Percentiles rank a stretch among this genome's conserved stretches.
These are phyloP conservation scores for Archaeoteleia sp. DNA, from an alignment of 2,888 invertebrate genomes.

Conservation along the genomic window DNA sequence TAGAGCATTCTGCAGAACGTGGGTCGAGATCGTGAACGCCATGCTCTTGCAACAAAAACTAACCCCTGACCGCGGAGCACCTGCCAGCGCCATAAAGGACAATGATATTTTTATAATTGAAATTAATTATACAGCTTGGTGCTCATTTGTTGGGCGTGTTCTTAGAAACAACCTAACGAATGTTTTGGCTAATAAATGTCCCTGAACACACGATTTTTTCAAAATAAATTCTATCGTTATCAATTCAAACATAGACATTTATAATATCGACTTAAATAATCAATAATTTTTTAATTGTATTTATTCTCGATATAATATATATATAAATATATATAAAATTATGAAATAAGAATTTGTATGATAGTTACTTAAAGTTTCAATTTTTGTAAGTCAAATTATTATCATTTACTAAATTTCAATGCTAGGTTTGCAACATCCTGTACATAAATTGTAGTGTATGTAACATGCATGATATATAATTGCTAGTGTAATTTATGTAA, in stretches of 20 bases:
- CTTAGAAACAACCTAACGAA: constrained; percentile 38
- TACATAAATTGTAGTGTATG: too few relatives aligned
- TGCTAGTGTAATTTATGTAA: too few relatives aligned
- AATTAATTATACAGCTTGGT: constrained; percentile 69
- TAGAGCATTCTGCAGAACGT: constrained; percentile 43
- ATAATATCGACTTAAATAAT: constrained; percentile 12
- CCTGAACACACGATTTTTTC: background rate
- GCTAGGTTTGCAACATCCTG: too few relatives aligned
- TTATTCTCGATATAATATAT: too few relatives aligned
- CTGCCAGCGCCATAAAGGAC: constrained; percentile 71
- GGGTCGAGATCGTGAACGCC: constrained; percentile 52
- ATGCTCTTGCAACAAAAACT: constrained; percentile 60
- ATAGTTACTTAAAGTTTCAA: too few relatives aligned
- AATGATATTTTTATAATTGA: constrained; percentile 75
- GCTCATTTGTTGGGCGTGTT: constrained; percentile 54
- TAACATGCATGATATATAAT: too few relatives aligned
- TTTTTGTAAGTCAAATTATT: too few relatives aligned
- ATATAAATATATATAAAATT: too few relatives aligned
- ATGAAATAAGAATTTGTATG: too few relatives aligned
- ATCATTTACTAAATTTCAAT: too few relatives aligned
- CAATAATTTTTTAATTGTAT: constrained; percentile 13
- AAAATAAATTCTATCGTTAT: background rate
- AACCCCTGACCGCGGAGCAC: constrained; percentile 71
- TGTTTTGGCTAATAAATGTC: constrained; percentile 1
- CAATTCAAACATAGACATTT: background rate